These are phyloP conservation scores for Pollachius pollachius DNA, from an alignment of 2,113 vertebrate species.

Conservation along the genomic window DNA sequence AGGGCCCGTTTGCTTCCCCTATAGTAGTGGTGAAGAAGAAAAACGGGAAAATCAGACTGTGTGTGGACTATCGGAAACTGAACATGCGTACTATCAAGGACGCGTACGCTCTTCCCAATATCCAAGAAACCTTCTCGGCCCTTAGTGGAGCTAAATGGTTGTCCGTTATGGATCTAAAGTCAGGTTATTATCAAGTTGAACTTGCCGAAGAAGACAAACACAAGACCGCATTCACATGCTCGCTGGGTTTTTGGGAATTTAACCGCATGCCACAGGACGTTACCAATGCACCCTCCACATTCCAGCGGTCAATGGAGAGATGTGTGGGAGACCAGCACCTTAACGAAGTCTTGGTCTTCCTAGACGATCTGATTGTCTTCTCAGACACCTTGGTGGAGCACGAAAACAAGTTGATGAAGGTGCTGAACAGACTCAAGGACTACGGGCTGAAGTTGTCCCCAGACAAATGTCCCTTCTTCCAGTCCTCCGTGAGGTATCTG, in stretches of 20 bases:
- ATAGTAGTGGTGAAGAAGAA: neutral
- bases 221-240: neutral
- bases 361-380: too few species aligned
- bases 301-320: too few species aligned
- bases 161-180: neutral
- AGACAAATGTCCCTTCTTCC: constrained; percentile 13
- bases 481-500: constrained; percentile 4
- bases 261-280: constrained; percentile 8
- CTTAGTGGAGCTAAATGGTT: too few species aligned
- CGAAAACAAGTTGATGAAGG: neutral
- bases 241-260: constrained; percentile 5
- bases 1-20: constrained; percentile 16
- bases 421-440: neutral
- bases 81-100: neutral
- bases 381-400: neutral
- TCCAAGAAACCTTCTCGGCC: too few species aligned
- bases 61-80: neutral
- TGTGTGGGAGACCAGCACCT: too few species aligned
- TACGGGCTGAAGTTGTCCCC: neutral
- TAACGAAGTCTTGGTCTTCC: too few species aligned
- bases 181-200: neutral
- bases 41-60: neutral
- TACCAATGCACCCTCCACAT: neutral
- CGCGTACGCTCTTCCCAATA: too few species aligned
- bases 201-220: neutral